These are phyloP conservation scores for Calliscelio sp. DNA, from an alignment of 2,888 invertebrate species.

Conservation along the genomic window DNA sequence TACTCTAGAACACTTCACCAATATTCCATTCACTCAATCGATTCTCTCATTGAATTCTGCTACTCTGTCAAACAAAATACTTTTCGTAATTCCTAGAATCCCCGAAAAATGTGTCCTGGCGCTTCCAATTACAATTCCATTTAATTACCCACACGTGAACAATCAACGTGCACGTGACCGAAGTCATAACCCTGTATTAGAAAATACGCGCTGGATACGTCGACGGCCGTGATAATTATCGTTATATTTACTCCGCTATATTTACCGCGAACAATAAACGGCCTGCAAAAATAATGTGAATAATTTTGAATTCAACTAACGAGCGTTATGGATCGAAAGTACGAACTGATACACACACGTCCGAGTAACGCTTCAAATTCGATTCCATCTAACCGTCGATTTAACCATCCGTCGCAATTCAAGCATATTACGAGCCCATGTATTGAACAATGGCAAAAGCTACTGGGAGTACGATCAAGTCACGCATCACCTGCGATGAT, in stretches of 20 bases:
- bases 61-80: constrained; percentile 4
- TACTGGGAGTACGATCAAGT: constrained; percentile 64
- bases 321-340: constrained; percentile 60
- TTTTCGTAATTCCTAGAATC: constrained; percentile 28
- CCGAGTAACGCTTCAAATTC: constrained; percentile 71
- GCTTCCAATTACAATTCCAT: constrained; percentile 37
- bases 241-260: constrained; percentile 54
- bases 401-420: constrained; percentile 72
- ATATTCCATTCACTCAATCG: constrained; percentile 1
- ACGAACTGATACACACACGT: constrained; percentile 52
- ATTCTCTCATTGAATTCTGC: background rate
- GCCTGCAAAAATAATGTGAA: constrained; percentile 53
- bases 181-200: constrained; percentile 61
- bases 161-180: constrained; percentile 54
- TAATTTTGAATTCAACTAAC: constrained; percentile 64
- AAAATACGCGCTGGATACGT: constrained; percentile 32
- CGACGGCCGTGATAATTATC: constrained; percentile 47
- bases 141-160: constrained; percentile 53
- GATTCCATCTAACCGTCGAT: constrained; percentile 67
- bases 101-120: constrained; percentile 12
- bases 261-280: constrained; percentile 54
- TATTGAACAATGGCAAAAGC: constrained; percentile 65
- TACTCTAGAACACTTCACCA: background rate
- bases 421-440: constrained; percentile 67
- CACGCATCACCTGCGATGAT: constrained; percentile 66